Evolutionary conservation across 2,888 invertebrate genomes (phyloP), one percentile per base, ranked within the genome.

Genomic region (Tineola bisselliella): DNA sequence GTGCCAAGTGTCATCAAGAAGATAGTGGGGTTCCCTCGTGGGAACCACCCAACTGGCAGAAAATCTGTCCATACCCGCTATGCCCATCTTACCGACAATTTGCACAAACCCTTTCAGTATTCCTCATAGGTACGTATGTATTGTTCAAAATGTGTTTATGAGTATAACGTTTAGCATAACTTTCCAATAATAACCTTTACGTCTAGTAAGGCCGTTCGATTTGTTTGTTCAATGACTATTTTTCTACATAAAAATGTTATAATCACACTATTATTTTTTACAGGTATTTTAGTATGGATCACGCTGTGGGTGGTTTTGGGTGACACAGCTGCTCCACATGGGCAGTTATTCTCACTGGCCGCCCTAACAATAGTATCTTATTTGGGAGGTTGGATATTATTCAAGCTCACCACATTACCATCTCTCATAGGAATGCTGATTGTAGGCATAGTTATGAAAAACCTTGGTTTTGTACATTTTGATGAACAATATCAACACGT

Each of bases 381-480:
- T 78, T 91, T 95, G 68, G 94, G 94, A 10, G 96, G 96, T 60
- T 94, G 93, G 91, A 72, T 95, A 25, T 89, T 94, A 79, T 90
- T 92, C 63, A 88, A 88, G 67, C 81, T 94, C 65, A 91, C 94
- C 18, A 94, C 94, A 10, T 81, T 96, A 62, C 96, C 96, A 1
- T 91, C 94, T 0, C 89, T 96, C 12, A 93, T 95, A 67, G 96
- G 95, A 60, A 96, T 96, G 94, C 89, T 96, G 17, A 79, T 94
- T 66, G 92, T 94, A 52, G 96, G 96, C 67, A 90, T 95, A 60
- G 68, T 94, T 44, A 73, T 87, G 64, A 80, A 92, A 79, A 95
- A 95, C 73, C 79, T 92, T 30, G 92, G 92, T 43, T 89, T 93
- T 70, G 91, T 95, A 60, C 81, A 91, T 74, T 89, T 93, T 69